A percentile compares a stretch with the other conserved stretches of the same genome.
These are phyloP conservation scores for Hypomecis atomaria DNA, from an alignment of 2,888 invertebrate genomes.

Conservation along the genomic window DNA sequence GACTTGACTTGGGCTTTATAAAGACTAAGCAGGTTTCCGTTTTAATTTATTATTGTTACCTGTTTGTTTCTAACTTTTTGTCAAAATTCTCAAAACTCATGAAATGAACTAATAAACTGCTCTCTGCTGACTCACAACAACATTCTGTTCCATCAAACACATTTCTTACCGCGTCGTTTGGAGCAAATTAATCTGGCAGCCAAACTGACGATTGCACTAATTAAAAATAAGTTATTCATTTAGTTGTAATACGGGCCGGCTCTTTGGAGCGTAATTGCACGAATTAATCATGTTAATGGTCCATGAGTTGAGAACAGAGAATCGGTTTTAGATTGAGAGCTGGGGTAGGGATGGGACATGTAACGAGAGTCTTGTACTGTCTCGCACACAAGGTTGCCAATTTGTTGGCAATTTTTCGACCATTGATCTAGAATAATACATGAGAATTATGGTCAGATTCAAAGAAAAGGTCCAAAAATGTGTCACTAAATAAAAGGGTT, in stretches of 20 bases:
- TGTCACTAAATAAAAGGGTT: too few relatives aligned
- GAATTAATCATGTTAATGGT: conserved; percentile 81
- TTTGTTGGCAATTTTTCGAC: too few relatives aligned
- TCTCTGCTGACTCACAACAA: conserved; percentile 32
- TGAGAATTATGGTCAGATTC: too few relatives aligned
- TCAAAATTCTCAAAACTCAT: background rate
- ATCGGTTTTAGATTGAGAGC: conserved; percentile 67
- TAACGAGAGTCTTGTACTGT: background rate
- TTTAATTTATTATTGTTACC: too few relatives aligned
- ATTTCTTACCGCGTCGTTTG: conserved; percentile 54
- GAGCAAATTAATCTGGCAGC: conserved; percentile 49
- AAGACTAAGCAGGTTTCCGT: too few relatives aligned
- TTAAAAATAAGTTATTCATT: conserved; percentile 84
- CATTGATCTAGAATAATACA: too few relatives aligned
- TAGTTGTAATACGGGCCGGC: conserved; percentile 61
- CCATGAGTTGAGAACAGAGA: conserved; percentile 74
- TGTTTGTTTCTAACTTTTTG: background rate
- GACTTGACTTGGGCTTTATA: too few relatives aligned
- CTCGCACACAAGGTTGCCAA: too few relatives aligned
- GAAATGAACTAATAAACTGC: background rate
- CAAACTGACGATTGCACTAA: conserved; percentile 73
- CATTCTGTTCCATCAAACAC: conserved; percentile 24
- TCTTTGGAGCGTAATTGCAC: conserved; percentile 70
- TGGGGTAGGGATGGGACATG: conserved; percentile 41
- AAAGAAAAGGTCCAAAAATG: too few relatives aligned